Base-by-base conservation (phyloP, 1,140 invertebrate genomes). In the Drosophila grimshawi region DNA sequence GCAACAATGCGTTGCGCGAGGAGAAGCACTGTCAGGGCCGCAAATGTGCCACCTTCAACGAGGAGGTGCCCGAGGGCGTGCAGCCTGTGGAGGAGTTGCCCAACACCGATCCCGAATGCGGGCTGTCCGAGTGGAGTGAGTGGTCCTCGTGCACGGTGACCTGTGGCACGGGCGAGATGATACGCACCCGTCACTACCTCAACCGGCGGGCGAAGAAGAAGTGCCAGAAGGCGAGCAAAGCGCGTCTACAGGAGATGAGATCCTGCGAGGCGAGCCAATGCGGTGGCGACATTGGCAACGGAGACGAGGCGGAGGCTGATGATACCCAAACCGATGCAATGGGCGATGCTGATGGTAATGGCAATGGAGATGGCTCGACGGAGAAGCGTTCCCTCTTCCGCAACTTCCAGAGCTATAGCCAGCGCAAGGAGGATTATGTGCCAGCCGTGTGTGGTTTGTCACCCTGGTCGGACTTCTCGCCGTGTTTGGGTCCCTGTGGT, bases 91-190 rank as follows among this genome's bases (percentile, higher is more conserved):
- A 45, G 0, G 86, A 57, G 3, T 32, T 53, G 0, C 43, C 74
- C 0, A 43, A 35, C 8, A 59, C 66, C 3, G 83, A 81, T 75
- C 88, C 91, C 0, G 94, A 95, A 80, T 97, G 97, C 75, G 93
- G 94, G 37, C 93, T 97, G 2, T 94, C 95, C 1, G 93, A 94
- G 39, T 98, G 96, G 96, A 94, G 94, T 6, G 93, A 94, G 3
- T 98, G 97, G 97, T 94, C 94, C 33, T 92, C 94, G 0, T 98
- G 97, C 81, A 96, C 94, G 41, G 94, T 94, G 0, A 95, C 95
- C 7, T 98, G 97, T 48, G 92, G 92, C 11, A 69, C 61, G 0
- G 92, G 92, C 0, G 80, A 86, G 8, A 66, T 74, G 61, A 83
- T 71, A 30, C 88, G 89, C 3, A 72, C 76, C 2, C 72, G 91